phyloP scores from a whole-genome alignment of 1,140 invertebrate species.

The Sinella curviseta region DNA sequence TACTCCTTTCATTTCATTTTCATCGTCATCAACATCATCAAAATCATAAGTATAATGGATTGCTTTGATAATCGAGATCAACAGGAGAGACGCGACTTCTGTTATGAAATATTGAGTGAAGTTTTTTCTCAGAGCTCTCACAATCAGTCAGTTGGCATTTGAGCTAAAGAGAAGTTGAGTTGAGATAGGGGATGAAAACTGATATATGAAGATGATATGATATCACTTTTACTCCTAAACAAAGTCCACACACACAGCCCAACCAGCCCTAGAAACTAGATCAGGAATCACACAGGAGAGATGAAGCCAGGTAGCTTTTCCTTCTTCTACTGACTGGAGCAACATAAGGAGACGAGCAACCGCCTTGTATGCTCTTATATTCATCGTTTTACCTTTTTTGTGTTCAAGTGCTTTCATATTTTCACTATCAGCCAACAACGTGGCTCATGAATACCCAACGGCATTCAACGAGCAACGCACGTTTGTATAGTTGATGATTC shows the following conservation, averaged over 20 bases:
- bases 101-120: constrained; percentile 14
- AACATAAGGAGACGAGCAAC: not conserved
- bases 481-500: constrained; percentile 13
- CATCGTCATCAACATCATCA: constrained; percentile 1
- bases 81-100: not conserved
- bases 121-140: not conserved
- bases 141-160: not conserved
- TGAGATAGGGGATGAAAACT: constrained; percentile 9
- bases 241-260: constrained; percentile 5
- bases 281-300: not conserved
- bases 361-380: not conserved
- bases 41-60: not conserved
- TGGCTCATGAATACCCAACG: not conserved
- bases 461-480: not conserved
- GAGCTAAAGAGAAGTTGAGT: too few relatives aligned
- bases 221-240: too few relatives aligned
- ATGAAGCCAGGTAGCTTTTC: not conserved
- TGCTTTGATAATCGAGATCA: constrained; percentile 3
- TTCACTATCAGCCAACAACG: too few relatives aligned
- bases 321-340: not conserved
- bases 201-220: not conserved
- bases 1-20: not conserved
- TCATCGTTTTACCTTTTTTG: not conserved
- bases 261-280: constrained; percentile 1
- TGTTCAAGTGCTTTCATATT: constrained; percentile 20